phyloP scores from a whole-genome alignment of 2,113 vertebrate species.

The Stigmatopora argus region DNA sequence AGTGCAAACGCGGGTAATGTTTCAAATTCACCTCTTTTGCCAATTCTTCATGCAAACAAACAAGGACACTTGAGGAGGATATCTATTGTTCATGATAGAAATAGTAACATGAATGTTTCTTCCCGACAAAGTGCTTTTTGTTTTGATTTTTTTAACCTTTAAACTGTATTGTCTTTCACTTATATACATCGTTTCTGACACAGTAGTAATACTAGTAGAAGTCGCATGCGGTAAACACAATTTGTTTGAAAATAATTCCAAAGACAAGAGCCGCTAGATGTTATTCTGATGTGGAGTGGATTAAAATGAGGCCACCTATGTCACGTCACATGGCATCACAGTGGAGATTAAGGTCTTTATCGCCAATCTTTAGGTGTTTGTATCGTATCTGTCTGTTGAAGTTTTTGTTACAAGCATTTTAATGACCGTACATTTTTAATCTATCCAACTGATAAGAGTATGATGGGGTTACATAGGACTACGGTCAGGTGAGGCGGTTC shows the following conservation, averaged over 20 bases:
- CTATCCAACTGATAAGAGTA: not conserved
- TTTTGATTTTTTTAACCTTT: constrained; percentile 24
- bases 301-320: constrained; percentile 25
- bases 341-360: constrained; percentile 36
- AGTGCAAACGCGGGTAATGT: not conserved
- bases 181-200: constrained; percentile 33
- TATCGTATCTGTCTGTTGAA: not conserved
- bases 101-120: constrained; percentile 37
- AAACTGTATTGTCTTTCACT: constrained; percentile 51
- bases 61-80: constrained; percentile 58
- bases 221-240: constrained; percentile 60
- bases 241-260: constrained; percentile 45
- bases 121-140: constrained; percentile 62
- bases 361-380: not conserved
- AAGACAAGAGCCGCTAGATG: constrained; percentile 11
- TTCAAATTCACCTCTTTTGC: not conserved
- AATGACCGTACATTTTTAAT: not conserved
- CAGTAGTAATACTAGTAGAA: not conserved
- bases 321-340: constrained; percentile 45
- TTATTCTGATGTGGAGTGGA: not conserved
- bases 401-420: not conserved
- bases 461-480: constrained; percentile 41
- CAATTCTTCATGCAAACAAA: constrained; percentile 16
- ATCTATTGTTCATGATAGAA: constrained; percentile 32
- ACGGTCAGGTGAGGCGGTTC: constrained; percentile 54